Evolutionary conservation across 2,113 vertebrate genomes (phyloP).

Genomic region (Centropristis striata): DNA sequence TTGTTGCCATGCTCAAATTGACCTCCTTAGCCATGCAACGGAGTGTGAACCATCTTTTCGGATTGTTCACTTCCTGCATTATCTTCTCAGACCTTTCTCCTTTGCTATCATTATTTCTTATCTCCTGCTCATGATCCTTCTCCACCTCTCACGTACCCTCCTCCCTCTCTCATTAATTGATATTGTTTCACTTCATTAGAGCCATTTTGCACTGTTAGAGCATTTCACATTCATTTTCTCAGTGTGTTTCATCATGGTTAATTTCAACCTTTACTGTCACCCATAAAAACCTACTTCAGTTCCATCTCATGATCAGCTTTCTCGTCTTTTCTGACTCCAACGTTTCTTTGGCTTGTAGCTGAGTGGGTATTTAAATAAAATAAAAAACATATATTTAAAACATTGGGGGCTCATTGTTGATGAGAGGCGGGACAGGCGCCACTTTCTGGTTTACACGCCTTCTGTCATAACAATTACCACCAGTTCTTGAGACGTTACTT

Average conservation of each 20-base stretch:
- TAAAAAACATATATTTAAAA: no score
- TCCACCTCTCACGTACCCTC: not conserved
- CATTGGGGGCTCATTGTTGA: slow-evolving; percentile 5
- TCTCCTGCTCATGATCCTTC: not conserved
- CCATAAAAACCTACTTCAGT: slow-evolving; percentile 54
- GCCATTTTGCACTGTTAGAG: slow-evolving; percentile 62
- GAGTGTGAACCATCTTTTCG: slow-evolving; percentile 67
- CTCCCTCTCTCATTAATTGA: slow-evolving; percentile 73
- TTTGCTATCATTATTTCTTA: slow-evolving; percentile 9
- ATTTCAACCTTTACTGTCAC: slow-evolving; percentile 75
- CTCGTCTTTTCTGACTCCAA: slow-evolving; percentile 28
- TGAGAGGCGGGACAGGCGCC: slow-evolving; percentile 16
- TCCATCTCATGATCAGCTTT: slow-evolving; percentile 42
- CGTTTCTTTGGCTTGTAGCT: slow-evolving; percentile 39
- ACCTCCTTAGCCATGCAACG: slow-evolving; percentile 71
- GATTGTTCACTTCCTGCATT: slow-evolving; percentile 45
- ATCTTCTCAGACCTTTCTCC: slow-evolving; percentile 26
- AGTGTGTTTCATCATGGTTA: slow-evolving; percentile 66
- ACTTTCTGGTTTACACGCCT: slow-evolving; percentile 34
- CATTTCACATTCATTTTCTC: slow-evolving; percentile 68
- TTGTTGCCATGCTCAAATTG: slow-evolving; percentile 72
- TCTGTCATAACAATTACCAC: slow-evolving; percentile 27
- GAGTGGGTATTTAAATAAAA: slow-evolving; percentile 26
- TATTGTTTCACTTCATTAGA: slow-evolving; percentile 81
- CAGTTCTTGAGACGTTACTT: not conserved